These are phyloP conservation scores for Phodopus roborovskii DNA, from an alignment of 2,113 vertebrate genomes.

Conservation along the genomic window DNA sequence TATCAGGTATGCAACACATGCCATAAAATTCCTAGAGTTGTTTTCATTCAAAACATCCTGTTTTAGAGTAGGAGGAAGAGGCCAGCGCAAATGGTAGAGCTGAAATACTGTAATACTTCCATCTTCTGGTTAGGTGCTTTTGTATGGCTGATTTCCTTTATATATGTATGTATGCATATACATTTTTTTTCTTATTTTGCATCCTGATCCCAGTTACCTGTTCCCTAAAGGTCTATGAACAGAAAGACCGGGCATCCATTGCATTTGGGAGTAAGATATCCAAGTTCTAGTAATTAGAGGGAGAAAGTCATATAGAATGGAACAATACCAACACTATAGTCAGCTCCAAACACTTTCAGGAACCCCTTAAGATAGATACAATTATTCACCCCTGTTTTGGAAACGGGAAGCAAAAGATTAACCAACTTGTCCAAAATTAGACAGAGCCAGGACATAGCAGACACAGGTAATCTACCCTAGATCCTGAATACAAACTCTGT, in stretches of 20 bases:
- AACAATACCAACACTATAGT: neutral
- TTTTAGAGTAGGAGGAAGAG: neutral
- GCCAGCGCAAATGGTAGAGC: neutral
- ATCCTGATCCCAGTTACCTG: neutral
- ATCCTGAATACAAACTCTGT: constrained; percentile 19
- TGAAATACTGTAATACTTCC: neutral
- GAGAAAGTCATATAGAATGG: neutral
- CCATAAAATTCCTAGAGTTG: neutral
- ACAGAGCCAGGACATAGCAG: neutral
- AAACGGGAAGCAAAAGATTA: neutral
- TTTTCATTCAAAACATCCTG: constrained; percentile 35
- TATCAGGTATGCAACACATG: constrained; percentile 11
- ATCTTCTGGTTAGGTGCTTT: neutral
- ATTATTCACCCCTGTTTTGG: constrained; percentile 9
- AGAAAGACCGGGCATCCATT: neutral
- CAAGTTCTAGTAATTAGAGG: constrained; percentile 18
- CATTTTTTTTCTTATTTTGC: too few species aligned
- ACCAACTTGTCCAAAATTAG: neutral
- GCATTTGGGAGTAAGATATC: neutral
- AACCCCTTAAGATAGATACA: neutral
- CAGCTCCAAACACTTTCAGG: neutral
- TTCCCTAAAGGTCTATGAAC: neutral
- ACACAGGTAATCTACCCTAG: neutral
- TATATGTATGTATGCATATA: too few species aligned
- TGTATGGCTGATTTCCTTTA: neutral